Conservation (phyloP, 1,140 invertebrate genomes). For the Cataglyphis hispanica region DNA sequence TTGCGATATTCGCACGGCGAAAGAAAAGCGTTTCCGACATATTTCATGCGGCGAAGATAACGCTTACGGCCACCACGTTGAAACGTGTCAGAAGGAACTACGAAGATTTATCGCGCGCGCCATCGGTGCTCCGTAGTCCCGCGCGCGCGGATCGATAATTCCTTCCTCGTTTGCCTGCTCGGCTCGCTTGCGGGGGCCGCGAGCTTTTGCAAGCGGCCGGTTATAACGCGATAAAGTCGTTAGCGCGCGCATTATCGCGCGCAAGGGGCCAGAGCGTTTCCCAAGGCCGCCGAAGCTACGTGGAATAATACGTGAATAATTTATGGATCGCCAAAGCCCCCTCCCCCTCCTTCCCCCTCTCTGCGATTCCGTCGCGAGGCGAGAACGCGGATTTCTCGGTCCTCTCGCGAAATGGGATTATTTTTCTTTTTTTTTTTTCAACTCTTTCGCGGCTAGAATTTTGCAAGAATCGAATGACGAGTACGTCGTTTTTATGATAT, state of each 20-base stretch:
- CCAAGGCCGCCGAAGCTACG: slow-evolving; percentile 67
- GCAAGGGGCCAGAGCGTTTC: slow-evolving; percentile 61
- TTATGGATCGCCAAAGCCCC: slow-evolving; percentile 62
- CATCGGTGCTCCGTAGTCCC: slow-evolving; percentile 64
- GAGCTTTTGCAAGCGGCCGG: slow-evolving; percentile 69
- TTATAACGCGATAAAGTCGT: slow-evolving; percentile 77
- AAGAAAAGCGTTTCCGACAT: slow-evolving; percentile 76
- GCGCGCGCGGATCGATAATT: slow-evolving; percentile 72
- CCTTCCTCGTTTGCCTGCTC: slow-evolving; percentile 74
- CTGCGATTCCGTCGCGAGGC: slow-evolving; percentile 17
- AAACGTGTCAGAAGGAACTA: slow-evolving; percentile 77
- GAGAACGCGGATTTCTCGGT: slow-evolving; percentile 14
- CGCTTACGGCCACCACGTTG: slow-evolving; percentile 73
- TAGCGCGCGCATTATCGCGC: slow-evolving; percentile 75
- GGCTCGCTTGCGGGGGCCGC: slow-evolving; percentile 65
- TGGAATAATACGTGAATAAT: slow-evolving; percentile 75
- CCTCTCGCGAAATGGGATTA: not conserved
- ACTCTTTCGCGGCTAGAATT: not conserved
- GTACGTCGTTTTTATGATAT: not conserved
- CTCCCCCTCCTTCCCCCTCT: not conserved
- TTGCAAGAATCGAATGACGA: not conserved
- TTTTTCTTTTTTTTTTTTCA: slow-evolving; percentile 19
- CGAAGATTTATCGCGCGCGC: slow-evolving; percentile 76
- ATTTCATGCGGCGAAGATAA: slow-evolving; percentile 75
- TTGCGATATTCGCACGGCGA: slow-evolving; percentile 72